Percentiles rank a stretch among this genome's conserved stretches.
Conservation (phyloP, 2,797 vertebrate genomes). For the Macrochelys suwanniensis region DNA sequence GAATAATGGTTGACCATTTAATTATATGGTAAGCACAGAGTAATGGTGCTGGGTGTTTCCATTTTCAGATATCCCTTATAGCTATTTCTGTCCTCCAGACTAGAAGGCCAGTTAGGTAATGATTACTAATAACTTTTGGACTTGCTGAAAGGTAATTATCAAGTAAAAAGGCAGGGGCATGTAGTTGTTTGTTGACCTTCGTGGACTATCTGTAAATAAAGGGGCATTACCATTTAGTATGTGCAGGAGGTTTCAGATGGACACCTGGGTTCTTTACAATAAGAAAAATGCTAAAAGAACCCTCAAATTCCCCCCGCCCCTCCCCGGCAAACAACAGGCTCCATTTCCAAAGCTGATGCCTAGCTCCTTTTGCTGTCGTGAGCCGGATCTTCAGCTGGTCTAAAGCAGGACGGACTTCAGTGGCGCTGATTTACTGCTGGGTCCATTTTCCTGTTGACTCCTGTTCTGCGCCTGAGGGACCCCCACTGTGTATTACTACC, state of each 20-base stretch:
- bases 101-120: not conserved
- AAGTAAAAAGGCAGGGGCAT: not conserved
- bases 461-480: not conserved
- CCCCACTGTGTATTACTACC: too few species aligned
- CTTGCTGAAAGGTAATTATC: not conserved
- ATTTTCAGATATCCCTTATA: not conserved
- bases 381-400: not conserved
- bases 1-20: rapidly evolving
- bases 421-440: not conserved
- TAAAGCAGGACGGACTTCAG: rapidly evolving
- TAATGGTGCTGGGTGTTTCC: slow-evolving; percentile 7
- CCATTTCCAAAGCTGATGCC: not conserved
- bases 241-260: rapidly evolving
- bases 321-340: not conserved
- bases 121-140: not conserved
- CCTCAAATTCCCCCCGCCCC: rapidly evolving
- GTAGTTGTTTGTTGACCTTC: not conserved
- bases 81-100: slow-evolving; percentile 3
- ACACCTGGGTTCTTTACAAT: not conserved
- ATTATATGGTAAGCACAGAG: not conserved
- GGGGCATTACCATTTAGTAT: not conserved
- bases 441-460: not conserved
- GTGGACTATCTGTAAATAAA: rapidly evolving
- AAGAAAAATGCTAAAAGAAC: not conserved
- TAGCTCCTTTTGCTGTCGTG: not conserved